phyloP scores from a whole-genome alignment of 2,888 invertebrate genomes.

The Melinaea menophilus region DNA sequence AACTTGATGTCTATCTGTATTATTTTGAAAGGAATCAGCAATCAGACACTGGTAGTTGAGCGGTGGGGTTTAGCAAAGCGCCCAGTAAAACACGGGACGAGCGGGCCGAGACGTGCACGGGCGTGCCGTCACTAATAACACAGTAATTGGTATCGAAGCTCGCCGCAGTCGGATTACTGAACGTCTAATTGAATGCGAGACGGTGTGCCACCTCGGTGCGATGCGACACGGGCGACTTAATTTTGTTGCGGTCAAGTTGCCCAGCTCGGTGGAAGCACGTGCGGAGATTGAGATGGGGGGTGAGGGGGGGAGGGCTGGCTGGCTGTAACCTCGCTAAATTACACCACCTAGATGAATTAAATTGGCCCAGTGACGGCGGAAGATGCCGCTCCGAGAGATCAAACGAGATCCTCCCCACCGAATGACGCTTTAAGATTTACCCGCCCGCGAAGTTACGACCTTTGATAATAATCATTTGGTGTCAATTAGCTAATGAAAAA shows the following conservation, averaged over 20 bases:
- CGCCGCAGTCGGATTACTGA: slow-evolving; percentile 75
- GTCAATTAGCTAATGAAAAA: slow-evolving; percentile 78
- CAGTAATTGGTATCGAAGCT: slow-evolving; percentile 78
- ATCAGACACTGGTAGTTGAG: background rate
- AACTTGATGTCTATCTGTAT: background rate
- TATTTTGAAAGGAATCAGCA: background rate
- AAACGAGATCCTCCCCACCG: slow-evolving; percentile 54
- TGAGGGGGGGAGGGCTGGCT: slow-evolving; percentile 23
- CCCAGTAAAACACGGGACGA: slow-evolving; percentile 33
- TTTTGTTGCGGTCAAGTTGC: slow-evolving; percentile 71
- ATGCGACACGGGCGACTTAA: slow-evolving; percentile 53
- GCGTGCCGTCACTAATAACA: slow-evolving; percentile 73
- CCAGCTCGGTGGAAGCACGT: slow-evolving; percentile 61
- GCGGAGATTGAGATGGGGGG: slow-evolving; percentile 34
- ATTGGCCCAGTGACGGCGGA: slow-evolving; percentile 52
- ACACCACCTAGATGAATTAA: slow-evolving; percentile 66
- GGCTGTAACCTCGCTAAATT: slow-evolving; percentile 51
- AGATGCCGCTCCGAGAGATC: slow-evolving; percentile 55
- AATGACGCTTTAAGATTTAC: slow-evolving; percentile 56
- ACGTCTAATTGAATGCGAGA: slow-evolving; percentile 78
- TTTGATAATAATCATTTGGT: slow-evolving; percentile 72
- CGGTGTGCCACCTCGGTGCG: slow-evolving; percentile 49
- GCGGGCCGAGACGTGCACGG: slow-evolving; percentile 49
- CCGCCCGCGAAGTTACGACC: slow-evolving; percentile 61
- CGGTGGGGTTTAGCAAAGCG: slow-evolving; percentile 28